A percentile compares a stretch with the other conserved stretches of the same genome.
Evolutionary conservation across 2,888 invertebrate species (phyloP).

Genomic region (Podabrus alpinus): DNA sequence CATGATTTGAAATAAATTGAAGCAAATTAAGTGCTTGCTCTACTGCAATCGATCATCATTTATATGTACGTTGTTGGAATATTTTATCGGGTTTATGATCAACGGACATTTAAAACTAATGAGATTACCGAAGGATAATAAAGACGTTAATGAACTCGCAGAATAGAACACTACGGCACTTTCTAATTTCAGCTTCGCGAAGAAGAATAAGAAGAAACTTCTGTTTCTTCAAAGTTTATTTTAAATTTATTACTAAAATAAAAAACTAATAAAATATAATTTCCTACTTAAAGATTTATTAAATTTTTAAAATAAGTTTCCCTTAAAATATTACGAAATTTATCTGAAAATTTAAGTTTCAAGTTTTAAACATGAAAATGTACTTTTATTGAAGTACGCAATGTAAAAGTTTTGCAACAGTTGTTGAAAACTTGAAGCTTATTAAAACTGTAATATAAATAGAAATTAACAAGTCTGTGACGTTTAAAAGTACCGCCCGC

Average conservation of each 20-base stretch:
- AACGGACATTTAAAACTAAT: constrained; percentile 1
- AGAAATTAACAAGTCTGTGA: not conserved
- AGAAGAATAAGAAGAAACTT: not conserved
- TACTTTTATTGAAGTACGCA: not conserved
- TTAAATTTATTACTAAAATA: not conserved
- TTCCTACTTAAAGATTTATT: not conserved
- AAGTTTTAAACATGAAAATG: not conserved
- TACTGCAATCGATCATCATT: not conserved
- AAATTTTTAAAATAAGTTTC: not conserved
- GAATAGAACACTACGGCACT: constrained; percentile 1
- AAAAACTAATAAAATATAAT: not conserved
- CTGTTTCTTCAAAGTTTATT: not conserved
- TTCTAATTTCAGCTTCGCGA: not conserved
- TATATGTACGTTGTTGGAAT: constrained; percentile 8
- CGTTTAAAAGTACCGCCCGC: not conserved
- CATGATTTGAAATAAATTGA: not conserved
- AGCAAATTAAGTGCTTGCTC: not conserved
- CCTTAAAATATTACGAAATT: not conserved
- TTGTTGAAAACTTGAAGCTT: not conserved
- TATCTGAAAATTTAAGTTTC: not conserved
- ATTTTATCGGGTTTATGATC: constrained; percentile 12
- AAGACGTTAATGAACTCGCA: constrained; percentile 2
- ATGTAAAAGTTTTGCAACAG: not conserved
- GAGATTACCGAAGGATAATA: constrained; percentile 7
- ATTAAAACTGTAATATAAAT: not conserved